Base-by-base conservation (phyloP, 2,797 vertebrate genomes). In the Crocidura indochinensis region DNA sequence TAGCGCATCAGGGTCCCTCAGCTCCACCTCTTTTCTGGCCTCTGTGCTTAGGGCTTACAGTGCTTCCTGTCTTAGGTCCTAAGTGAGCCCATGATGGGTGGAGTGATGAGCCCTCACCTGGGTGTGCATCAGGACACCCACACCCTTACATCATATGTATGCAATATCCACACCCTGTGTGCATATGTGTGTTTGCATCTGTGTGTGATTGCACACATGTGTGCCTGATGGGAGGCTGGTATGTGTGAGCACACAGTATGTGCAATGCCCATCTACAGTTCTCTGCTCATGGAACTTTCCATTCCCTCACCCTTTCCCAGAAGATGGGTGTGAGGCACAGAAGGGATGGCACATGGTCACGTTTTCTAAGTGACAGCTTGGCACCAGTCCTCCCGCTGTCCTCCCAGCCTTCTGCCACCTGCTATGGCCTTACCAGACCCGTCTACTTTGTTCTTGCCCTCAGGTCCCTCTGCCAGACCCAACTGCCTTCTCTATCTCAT, bases 301-400 rank as follows among this genome's bases (percentile, higher is more conserved):
- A 27, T 20, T 7, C 56, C 51, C 31, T 68, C 49, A 29, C 26
- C 10, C 44, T 60, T 92, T 60, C 56, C 49, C 15, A 73, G 47
- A 60, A 26, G 53, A 86, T 26, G 56, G 49, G 38, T 44, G 53
- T 69, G 69, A 60, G n/a, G 15, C 27, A 31, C 22, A 68, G 49
- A 68, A 65, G 75, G 38, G 29, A 56, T 2, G 6, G 27, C 38
- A 20, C 46, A 53, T 86, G 24, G 31, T 67, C 60, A 86, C 4
- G 12, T 56, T 87, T 92, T 87, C 19, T 79, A 29, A 90, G 31
- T 47, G 64, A 53, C 46, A 31, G 53, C 26, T 19, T 47, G 71
- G 10, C 8, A 46, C 38, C 10, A 44, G 3, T 60, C 72, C 73
- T 49, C 72, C 77, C 29, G 31, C 26, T 24, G 3, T 60, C 69